These are phyloP conservation scores for Drosophila helvetica DNA, from an alignment of 2,888 invertebrate species.

Conservation along the genomic window DNA sequence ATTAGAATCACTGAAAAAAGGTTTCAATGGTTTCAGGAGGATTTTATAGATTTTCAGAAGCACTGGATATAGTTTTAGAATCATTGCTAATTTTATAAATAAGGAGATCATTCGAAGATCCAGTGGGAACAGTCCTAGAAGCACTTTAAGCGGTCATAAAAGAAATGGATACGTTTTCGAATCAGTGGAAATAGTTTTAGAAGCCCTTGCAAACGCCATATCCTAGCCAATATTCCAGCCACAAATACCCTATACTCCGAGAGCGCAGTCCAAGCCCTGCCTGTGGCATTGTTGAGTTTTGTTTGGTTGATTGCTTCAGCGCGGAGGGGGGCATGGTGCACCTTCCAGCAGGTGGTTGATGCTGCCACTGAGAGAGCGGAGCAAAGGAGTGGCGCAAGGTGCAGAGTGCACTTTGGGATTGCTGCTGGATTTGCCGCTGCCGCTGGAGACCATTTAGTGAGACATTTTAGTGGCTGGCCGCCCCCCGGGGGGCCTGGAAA, in stretches of 20 bases:
- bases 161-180: too few relatives aligned
- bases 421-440: slow-evolving; percentile 1
- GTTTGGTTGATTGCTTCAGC: slow-evolving; percentile 36
- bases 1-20: too few relatives aligned
- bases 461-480: slow-evolving; percentile 51
- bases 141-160: too few relatives aligned
- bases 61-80: too few relatives aligned
- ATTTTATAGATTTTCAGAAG: too few relatives aligned
- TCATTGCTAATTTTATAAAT: too few relatives aligned
- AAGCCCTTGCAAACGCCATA: too few relatives aligned
- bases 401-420: slow-evolving; percentile 18
- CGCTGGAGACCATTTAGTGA: slow-evolving; percentile 60
- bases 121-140: too few relatives aligned
- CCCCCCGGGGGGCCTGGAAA: slow-evolving; percentile 24
- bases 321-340: background rate
- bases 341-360: slow-evolving; percentile 1
- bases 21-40: too few relatives aligned
- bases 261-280: slow-evolving; percentile 4
- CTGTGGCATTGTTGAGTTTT: slow-evolving; percentile 39
- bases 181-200: too few relatives aligned
- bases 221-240: background rate
- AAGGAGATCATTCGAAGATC: too few relatives aligned
- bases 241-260: slow-evolving; percentile 16
- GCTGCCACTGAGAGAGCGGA: slow-evolving; percentile 4
- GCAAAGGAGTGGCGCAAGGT: too few relatives aligned